Percentiles rank a stretch among this genome's conserved stretches.
phyloP scores from a whole-genome alignment of 2,113 vertebrate genomes.

The Aplodontia rufa region DNA sequence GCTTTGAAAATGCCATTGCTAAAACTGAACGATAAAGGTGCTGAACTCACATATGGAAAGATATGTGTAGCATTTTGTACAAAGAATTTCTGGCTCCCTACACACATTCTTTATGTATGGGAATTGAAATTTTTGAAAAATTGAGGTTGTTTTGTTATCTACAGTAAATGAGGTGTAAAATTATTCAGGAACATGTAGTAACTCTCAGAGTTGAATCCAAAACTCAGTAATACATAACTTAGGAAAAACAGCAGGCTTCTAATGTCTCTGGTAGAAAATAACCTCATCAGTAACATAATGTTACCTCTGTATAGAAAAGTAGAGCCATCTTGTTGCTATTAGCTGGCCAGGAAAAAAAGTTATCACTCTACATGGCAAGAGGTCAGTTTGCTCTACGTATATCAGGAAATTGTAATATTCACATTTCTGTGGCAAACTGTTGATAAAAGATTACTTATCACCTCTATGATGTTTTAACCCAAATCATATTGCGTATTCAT shows the following conservation, averaged over 20 bases:
- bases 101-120: conserved; percentile 52
- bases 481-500: conserved; percentile 6
- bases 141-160: conserved; percentile 64
- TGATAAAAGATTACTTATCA: conserved; percentile 23
- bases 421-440: conserved; percentile 56
- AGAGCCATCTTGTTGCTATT: conserved; percentile 19
- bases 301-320: conserved; percentile 53
- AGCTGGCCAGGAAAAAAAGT: conserved; percentile 9
- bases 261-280: conserved; percentile 58
- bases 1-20: conserved; percentile 45
- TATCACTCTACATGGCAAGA: conserved; percentile 56
- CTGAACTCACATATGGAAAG: neutral
- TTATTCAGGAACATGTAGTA: conserved; percentile 57
- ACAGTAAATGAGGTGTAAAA: conserved; percentile 74
- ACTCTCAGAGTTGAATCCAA: conserved; percentile 57
- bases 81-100: conserved; percentile 64
- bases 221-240: conserved; percentile 38
- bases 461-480: neutral
- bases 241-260: conserved; percentile 57
- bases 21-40: conserved; percentile 17
- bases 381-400: conserved; percentile 39
- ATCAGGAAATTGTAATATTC: conserved; percentile 40
- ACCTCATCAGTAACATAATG: conserved; percentile 11
- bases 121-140: conserved; percentile 65
- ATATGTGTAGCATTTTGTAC: conserved; percentile 39